Percentiles rank a stretch among this genome's conserved stretches.
Evolutionary conservation across 2,113 vertebrate species (phyloP).

Genomic region (Urocolius indicus): DNA sequence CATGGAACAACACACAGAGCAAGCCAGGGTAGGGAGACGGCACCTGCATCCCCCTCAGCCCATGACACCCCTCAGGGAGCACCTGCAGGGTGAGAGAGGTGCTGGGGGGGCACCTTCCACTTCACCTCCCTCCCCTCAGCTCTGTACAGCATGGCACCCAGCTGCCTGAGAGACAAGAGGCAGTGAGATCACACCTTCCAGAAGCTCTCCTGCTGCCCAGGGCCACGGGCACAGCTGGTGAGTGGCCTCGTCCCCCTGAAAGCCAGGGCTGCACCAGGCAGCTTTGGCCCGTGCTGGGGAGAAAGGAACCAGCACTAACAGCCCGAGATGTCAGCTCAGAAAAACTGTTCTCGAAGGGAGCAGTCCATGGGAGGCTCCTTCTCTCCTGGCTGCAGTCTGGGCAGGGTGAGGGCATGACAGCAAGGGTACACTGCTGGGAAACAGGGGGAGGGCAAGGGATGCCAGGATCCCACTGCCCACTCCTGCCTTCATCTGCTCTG

Average conservation of each 20-base stretch:
- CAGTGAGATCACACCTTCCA: not conserved
- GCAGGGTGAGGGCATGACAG: not conserved
- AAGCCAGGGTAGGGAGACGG: not conserved
- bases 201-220: not conserved
- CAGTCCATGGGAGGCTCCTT: not conserved
- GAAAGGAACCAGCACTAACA: not conserved
- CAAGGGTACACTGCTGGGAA: fast-evolving
- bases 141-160: fast-evolving
- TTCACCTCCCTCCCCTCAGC: not conserved
- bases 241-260: fast-evolving
- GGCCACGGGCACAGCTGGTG: not conserved
- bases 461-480: not conserved
- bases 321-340: not conserved
- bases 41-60: not conserved
- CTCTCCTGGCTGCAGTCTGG: fast-evolving
- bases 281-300: not conserved
- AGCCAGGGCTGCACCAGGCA: not conserved
- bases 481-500: not conserved
- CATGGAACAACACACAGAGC: not conserved
- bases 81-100: not conserved
- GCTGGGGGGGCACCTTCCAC: not conserved
- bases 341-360: not conserved
- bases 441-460: fast-evolving
- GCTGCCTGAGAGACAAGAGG: not conserved
- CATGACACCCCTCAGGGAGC: not conserved